phyloP scores from a whole-genome alignment of 1,140 invertebrate species.

The Mesaphorura yosii region DNA sequence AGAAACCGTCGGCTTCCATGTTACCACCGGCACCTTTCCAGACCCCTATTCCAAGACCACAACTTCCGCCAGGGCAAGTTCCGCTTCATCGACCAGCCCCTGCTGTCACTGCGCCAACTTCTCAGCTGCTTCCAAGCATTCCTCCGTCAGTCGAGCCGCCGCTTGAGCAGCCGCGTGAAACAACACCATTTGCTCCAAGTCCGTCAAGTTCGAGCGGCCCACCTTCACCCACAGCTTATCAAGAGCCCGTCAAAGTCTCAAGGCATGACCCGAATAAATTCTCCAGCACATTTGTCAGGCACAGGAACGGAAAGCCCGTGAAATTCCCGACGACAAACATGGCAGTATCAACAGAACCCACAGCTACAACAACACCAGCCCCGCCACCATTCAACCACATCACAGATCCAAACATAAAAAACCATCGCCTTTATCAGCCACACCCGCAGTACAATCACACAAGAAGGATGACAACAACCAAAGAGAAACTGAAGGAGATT shows the following conservation, averaged over 20 bases:
- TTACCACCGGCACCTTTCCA: background rate
- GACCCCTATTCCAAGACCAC: background rate
- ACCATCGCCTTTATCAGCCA: conserved; percentile 27
- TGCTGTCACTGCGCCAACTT: background rate
- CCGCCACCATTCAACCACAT: conserved; percentile 14
- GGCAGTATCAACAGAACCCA: background rate
- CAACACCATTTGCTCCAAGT: too few species aligned
- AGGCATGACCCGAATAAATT: conserved; percentile 9
- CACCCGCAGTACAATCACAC: too few species aligned
- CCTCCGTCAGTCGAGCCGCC: background rate
- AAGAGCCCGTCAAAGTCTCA: background rate
- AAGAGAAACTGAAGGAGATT: too few species aligned
- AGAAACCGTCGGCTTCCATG: background rate
- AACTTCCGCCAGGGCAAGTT: too few species aligned
- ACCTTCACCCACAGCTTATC: background rate
- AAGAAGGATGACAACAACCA: conserved; percentile 12
- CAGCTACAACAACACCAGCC: background rate
- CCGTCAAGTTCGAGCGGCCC: too few species aligned
- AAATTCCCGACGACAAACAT: background rate
- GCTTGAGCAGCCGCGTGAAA: background rate
- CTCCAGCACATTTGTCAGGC: conserved; percentile 19
- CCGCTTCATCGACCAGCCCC: background rate
- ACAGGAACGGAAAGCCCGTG: background rate
- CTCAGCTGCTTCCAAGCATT: too few species aligned
- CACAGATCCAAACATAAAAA: conserved; percentile 29